These are phyloP conservation scores for Trichogramma evanescens DNA, from an alignment of 2,888 invertebrate species.

Conservation along the genomic window DNA sequence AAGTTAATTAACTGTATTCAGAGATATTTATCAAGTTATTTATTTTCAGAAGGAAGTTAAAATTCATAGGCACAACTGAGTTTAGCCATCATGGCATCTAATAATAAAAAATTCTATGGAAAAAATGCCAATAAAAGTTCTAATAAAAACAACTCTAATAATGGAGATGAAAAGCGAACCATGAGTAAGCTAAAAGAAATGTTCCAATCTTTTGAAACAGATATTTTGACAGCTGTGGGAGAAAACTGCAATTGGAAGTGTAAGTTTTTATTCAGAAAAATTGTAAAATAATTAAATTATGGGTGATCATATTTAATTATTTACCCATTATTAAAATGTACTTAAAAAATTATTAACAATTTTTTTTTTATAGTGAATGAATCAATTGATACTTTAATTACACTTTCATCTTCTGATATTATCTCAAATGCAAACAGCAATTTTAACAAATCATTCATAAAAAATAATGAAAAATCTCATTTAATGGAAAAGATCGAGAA, in stretches of 20 bases:
- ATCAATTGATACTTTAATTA: constrained; percentile 31
- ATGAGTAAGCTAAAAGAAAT: constrained; percentile 31
- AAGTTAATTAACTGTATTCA: no score
- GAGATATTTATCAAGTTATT: no score
- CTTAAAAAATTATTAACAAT: not conserved
- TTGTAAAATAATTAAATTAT: not conserved
- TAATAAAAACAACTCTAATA: constrained; percentile 24
- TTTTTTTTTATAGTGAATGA: constrained; percentile 26
- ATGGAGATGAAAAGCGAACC: constrained; percentile 21
- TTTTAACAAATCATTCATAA: not conserved
- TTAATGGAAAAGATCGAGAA: not conserved
- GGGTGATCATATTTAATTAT: not conserved
- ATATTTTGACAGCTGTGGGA: constrained; percentile 34
- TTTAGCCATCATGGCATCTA: constrained; percentile 27
- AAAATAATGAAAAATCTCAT: not conserved
- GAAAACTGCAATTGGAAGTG: constrained; percentile 35
- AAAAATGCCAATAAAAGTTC: constrained; percentile 10
- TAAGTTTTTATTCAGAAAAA: constrained; percentile 24
- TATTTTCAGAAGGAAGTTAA: no score
- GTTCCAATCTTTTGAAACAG: constrained; percentile 34
- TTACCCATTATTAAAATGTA: not conserved
- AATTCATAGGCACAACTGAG: no score
- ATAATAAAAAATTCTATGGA: constrained; percentile 25
- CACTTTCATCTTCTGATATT: constrained; percentile 27
- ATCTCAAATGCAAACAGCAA: constrained; percentile 1